Evolutionary conservation across 2,797 vertebrate species (phyloP).

Genomic region (Anomalospiza imberbis): DNA sequence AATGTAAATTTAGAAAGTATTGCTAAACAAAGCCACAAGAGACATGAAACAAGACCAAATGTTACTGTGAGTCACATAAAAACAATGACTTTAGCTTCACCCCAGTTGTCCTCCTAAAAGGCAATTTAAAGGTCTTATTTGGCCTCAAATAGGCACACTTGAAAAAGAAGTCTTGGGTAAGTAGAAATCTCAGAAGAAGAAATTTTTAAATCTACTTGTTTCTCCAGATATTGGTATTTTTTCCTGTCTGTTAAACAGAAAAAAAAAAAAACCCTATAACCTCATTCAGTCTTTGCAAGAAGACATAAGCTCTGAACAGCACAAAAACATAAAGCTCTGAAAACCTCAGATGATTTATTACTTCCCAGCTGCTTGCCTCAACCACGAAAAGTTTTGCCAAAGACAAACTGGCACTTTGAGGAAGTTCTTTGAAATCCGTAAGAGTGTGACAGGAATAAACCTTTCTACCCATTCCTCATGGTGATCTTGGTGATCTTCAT

Average conservation of each 20-base stretch:
- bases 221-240: neutral
- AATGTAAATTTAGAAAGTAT: neutral
- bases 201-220: neutral
- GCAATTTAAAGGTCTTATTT: neutral
- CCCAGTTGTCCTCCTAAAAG: neutral
- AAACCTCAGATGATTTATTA: neutral
- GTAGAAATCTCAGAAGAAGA: neutral
- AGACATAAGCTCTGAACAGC: neutral
- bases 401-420: neutral
- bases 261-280: neutral
- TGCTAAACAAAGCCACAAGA: neutral
- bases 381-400: neutral
- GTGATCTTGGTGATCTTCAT: neutral
- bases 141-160: neutral
- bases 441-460: neutral
- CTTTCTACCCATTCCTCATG: neutral
- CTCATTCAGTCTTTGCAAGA: neutral
- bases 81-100: neutral
- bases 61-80: neutral
- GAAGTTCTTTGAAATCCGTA: neutral
- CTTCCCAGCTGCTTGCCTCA: neutral
- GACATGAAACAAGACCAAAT: neutral
- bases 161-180: neutral
- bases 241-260: neutral
- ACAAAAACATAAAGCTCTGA: neutral